A percentile compares a stretch with the other conserved stretches of the same genome.
Conservation (phyloP, 2,113 vertebrate genomes). For the Brachyistius frenatus region DNA sequence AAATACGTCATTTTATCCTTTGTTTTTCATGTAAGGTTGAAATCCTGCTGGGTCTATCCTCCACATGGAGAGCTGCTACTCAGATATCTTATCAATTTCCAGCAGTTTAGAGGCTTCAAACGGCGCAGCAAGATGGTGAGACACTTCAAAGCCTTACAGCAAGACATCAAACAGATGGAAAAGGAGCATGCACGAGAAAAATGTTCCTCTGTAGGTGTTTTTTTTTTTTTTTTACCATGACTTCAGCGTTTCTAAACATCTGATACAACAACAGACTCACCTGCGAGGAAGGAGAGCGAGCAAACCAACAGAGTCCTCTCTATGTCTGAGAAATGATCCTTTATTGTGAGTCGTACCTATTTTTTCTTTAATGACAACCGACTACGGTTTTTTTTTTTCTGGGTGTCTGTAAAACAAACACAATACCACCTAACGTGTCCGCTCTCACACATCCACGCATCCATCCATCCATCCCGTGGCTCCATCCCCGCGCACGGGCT, state of each 20-base stretch:
- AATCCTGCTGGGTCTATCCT: not conserved
- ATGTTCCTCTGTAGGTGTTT: not conserved
- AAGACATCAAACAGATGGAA: constrained; percentile 58
- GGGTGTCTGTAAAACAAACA: not conserved
- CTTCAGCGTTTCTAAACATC: constrained; percentile 1
- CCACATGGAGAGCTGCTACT: constrained; percentile 29
- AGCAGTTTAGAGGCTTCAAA: constrained; percentile 58
- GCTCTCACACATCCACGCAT: constrained; percentile 37
- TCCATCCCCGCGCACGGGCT: constrained; percentile 37
- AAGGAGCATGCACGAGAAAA: constrained; percentile 7
- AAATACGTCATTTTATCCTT: not conserved
- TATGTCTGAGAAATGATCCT: not conserved
- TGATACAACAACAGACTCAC: not conserved
- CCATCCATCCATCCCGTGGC: constrained; percentile 3
- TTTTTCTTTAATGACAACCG: constrained; percentile 1
- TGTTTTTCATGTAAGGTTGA: not conserved
- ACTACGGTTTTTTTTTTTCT: constrained; percentile 5
- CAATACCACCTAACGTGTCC: constrained; percentile 39
- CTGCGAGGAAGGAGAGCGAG: not conserved
- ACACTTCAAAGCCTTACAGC: constrained; percentile 65
- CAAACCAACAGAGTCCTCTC: not conserved
- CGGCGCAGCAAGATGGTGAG: constrained; percentile 36
- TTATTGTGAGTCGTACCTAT: constrained; percentile 4
- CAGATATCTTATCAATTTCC: constrained; percentile 63
- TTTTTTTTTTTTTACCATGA: not conserved